phyloP scores from a whole-genome alignment of 2,888 invertebrate species.

The Bellardia pandia region DNA sequence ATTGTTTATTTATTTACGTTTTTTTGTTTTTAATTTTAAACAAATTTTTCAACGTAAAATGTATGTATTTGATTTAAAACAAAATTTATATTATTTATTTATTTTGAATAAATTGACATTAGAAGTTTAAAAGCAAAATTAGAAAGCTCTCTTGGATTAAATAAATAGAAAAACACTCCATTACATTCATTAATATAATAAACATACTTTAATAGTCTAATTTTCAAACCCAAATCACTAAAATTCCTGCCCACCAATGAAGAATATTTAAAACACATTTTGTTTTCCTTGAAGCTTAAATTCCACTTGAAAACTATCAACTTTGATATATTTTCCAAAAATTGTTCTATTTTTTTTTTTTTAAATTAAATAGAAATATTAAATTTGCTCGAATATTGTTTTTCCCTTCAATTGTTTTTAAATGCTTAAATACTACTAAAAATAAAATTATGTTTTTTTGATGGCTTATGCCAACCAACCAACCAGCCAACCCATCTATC shows the following conservation, averaged over 20 bases:
- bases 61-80: conserved; percentile 1
- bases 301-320: too few species aligned
- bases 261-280: conserved; percentile 77
- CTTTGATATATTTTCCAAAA: neutral
- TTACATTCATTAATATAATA: too few species aligned
- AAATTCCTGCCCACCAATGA: conserved; percentile 75
- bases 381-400: conserved; percentile 10
- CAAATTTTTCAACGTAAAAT: conserved; percentile 25
- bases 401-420: conserved; percentile 59
- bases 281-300: neutral
- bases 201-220: conserved; percentile 57
- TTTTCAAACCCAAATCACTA: conserved; percentile 69
- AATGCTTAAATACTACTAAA: conserved; percentile 67
- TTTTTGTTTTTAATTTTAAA: conserved; percentile 21
- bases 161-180: neutral
- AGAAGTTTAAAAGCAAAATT: conserved; percentile 14
- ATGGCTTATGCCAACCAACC: conserved; percentile 34
- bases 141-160: conserved; percentile 34
- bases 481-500: conserved; percentile 10
- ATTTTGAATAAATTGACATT: conserved; percentile 14
- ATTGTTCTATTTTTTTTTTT: neutral
- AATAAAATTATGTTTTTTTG: conserved; percentile 60
- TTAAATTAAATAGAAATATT: neutral
- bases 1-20: conserved; percentile 25
- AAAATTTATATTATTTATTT: conserved; percentile 12